phyloP scores from a whole-genome alignment of 2,888 invertebrate species.

The Nipponacmea schrenckii region DNA sequence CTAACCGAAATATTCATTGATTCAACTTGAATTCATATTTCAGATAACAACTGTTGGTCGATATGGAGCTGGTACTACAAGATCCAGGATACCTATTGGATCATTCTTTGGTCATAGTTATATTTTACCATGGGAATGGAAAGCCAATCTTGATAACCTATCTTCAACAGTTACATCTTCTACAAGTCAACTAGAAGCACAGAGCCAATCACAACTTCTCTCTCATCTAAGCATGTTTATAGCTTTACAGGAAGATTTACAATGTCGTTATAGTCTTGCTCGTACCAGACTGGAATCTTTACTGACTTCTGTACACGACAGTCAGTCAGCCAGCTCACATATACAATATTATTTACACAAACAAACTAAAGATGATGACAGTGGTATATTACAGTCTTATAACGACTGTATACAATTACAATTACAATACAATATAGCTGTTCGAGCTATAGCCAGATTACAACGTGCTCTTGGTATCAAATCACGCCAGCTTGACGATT shows the following conservation, averaged over 20 bases:
- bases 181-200: conserved; percentile 37
- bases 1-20: too few relatives aligned
- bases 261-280: conserved; percentile 84
- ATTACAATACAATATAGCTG: conserved; percentile 86
- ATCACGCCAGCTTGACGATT: conserved; percentile 31
- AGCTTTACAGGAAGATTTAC: conserved; percentile 81
- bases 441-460: conserved; percentile 74
- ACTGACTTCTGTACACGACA: conserved; percentile 67
- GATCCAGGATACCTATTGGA: conserved; percentile 91
- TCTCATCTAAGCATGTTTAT: conserved; percentile 74
- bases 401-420: conserved; percentile 88
- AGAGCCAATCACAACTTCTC: conserved; percentile 54
- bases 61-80: conserved; percentile 89
- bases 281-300: conserved; percentile 85
- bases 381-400: conserved; percentile 71
- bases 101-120: conserved; percentile 92
- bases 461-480: conserved; percentile 72
- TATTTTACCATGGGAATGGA: conserved; percentile 73
- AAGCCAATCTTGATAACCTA: conserved; percentile 24
- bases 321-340: conserved; percentile 70
- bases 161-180: background rate
- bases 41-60: conserved; percentile 91
- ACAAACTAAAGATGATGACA: conserved; percentile 71
- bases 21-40: conserved; percentile 34
- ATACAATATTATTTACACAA: conserved; percentile 75